Evolutionary conservation across 2,113 vertebrate genomes (phyloP).

Genomic region (Phainopepla nitens): DNA sequence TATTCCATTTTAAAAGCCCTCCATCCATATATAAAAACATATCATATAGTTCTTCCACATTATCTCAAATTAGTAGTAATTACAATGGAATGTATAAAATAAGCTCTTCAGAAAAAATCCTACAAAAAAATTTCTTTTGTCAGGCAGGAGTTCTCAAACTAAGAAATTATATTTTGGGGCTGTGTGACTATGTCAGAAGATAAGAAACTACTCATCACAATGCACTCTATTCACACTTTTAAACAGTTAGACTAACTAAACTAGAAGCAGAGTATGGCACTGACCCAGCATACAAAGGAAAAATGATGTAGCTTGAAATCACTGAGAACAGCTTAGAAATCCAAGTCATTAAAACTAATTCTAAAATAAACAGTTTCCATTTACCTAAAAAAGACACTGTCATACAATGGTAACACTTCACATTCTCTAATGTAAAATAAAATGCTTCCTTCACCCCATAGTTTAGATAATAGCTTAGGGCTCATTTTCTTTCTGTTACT

Average conservation of each 20-base stretch:
- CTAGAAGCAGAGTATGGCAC: background rate
- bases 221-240: background rate
- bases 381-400: background rate
- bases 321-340: background rate
- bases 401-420: constrained; percentile 6
- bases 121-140: background rate
- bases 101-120: background rate
- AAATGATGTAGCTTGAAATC: background rate
- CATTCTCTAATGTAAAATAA: constrained; percentile 24
- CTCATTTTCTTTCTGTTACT: constrained; percentile 24
- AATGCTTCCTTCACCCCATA: background rate
- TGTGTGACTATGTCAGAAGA: background rate
- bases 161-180: background rate
- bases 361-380: constrained; percentile 12
- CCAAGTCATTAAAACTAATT: constrained; percentile 19
- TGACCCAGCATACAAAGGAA: background rate
- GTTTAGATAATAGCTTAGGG: constrained; percentile 18
- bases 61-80: background rate
- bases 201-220: background rate
- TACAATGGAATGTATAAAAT: background rate
- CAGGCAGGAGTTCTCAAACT: background rate
- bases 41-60: background rate
- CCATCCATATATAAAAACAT: background rate
- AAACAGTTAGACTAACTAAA: background rate
- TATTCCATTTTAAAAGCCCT: constrained; percentile 3